Base-by-base conservation (phyloP, 1,140 invertebrate species). In the Psilanteris sp. region DNA sequence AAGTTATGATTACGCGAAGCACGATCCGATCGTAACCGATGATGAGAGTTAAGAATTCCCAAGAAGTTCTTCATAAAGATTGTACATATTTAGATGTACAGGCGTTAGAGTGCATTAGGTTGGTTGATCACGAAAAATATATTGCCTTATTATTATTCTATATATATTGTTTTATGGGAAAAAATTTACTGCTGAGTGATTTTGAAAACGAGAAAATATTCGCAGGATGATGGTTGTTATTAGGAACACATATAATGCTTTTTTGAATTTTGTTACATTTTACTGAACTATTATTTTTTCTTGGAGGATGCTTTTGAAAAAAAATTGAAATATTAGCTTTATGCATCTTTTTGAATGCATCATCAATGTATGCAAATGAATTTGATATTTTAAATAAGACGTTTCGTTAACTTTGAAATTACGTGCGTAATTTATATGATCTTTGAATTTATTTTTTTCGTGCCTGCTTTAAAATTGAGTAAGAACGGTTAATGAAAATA, bases 1-100 rank as follows among this genome's bases (percentile, higher is more conserved):
- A 64, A 64, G 57, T 74, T 74, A 67, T 74, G 71, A 74, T 74
- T 74, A 67, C 71, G 52, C 70, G 71, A 61, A 24, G 44, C 71
- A 74, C 62, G 62, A 75, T 67, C 29, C 54, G 59, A 67, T 66
- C 50, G 54, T 74, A 66, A 74, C 48, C 41, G 46, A 44, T 68
- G 71, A 59, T 61, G 71, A 61, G 57, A 62, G 48, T 22, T 15
- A 26, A n/a, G 67, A 62, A 61, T 71, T 62, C 48, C 37, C 39
- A 24, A 72, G 48, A 71, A 34, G 48, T 46, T 46, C 57, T 48
- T 64, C 39, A 14, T 55, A 34, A 24, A 71, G 44, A 62, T 13
- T 48, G 9, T 13, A 31, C 13, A 41, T 50, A 57, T 32, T 48
- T 36, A 20, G 10, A 52, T 44, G 44, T 70, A 29, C 32, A 59